Evolutionary conservation across 2,888 invertebrate genomes (phyloP), one percentile per base, ranked within the genome.

Genomic region (Zhuqinia jingwanae): DNA sequence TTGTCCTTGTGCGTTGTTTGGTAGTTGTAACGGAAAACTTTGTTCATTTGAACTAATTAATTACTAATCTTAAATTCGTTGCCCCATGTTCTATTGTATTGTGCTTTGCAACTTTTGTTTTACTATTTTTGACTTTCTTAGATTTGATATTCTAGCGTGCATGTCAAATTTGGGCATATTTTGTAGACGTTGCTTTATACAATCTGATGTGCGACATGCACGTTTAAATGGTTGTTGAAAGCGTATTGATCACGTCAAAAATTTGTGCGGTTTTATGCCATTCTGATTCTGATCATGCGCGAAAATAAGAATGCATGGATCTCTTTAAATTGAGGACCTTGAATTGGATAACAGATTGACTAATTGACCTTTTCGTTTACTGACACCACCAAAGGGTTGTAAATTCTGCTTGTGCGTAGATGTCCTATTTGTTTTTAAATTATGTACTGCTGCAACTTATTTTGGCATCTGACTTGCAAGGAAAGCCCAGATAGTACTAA

Each of bases 391-490:
- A 36, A 36, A 6, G 5, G 3, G 36, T 36, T 3, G 36, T 36
- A 6, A 8, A 36, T 8, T 36, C 8, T 36, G 36, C 36, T n/a
- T 36, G 36, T 36, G 36, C 36, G 36, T 36, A 36, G 17, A 53
- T 53, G 53, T 53, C 17, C 17, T 25, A 13, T 60, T 60, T 30
- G 2, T 30, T 58, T 30, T 30, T 15, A 27, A 63, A 30, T 63
- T 27, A 36, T 36, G 8, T n/a, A n/a, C 8, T 36, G 3, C 8
- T 36, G 3, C 36, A 36, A 36, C 5, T 63, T 63, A 30, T 27
- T 30, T 63, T 63, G 63, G 63, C 63, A 63, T 63, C 30, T 63
- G 63, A 30, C n/a, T 58, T 63, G 27, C 63, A 63, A 63, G 63
- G 63, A 63, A 63, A 63, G 63, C 63, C 63, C 58, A 22, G 22